phyloP scores from a whole-genome alignment of 2,113 vertebrate genomes.

The Microcebus tavaratra region DNA sequence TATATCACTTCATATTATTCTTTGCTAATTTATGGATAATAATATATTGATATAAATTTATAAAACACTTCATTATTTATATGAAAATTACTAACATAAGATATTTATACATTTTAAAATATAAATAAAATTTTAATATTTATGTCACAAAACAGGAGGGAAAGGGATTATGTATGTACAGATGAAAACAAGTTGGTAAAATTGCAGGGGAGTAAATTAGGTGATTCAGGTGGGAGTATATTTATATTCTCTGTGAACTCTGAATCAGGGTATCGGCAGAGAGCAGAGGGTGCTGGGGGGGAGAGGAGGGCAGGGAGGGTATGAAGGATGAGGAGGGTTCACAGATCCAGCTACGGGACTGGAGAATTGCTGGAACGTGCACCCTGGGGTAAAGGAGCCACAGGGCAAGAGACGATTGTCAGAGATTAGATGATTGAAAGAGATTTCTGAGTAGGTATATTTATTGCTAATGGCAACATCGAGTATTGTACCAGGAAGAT shows the following conservation, averaged over 20 bases:
- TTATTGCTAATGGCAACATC: background rate
- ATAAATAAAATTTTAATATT: background rate
- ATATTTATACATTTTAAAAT: background rate
- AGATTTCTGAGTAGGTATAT: background rate
- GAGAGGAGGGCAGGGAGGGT: fast-evolving
- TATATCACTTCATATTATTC: background rate
- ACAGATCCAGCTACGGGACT: background rate
- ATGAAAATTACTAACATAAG: background rate
- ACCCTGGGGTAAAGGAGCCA: too few relatives aligned
- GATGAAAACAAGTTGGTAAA: background rate
- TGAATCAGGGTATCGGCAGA: background rate
- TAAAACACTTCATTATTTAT: background rate
- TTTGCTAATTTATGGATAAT: background rate
- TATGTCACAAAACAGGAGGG: background rate
- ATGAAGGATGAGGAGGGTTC: background rate
- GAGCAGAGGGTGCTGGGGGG: background rate
- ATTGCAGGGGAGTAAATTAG: background rate
- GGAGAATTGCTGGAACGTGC: background rate
- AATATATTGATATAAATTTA: background rate
- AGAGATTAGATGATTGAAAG: background rate
- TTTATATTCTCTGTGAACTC: background rate
- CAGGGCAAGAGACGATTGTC: background rate
- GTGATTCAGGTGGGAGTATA: background rate
- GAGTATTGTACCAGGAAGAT: background rate
- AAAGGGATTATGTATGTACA: background rate